Percentiles rank a stretch among this genome's conserved stretches.
Conservation (phyloP, 2,797 vertebrate species). For the Oryzias sinensis region DNA sequence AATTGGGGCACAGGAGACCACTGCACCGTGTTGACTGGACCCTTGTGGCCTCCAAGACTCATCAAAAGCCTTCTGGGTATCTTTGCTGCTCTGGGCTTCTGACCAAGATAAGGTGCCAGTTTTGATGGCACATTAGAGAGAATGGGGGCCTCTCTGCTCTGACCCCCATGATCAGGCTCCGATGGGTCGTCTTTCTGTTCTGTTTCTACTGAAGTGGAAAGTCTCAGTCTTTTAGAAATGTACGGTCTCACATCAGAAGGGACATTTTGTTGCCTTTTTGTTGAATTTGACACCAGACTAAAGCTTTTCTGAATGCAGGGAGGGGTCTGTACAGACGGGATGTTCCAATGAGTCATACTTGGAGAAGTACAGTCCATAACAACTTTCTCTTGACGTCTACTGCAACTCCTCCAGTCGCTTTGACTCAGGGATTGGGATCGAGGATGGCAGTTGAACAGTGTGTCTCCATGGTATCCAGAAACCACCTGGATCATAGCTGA, state of each 20-base stretch:
- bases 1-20: constrained; percentile 86
- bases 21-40: constrained; percentile 85
- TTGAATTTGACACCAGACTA: constrained; percentile 14
- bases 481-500: constrained; percentile 12
- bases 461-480: constrained; percentile 14
- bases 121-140: constrained; percentile 75
- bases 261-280: constrained; percentile 67
- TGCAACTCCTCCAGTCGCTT: constrained; percentile 7
- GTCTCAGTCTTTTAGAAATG: constrained; percentile 84
- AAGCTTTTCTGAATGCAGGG: constrained; percentile 15
- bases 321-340: neutral
- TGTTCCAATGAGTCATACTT: constrained; percentile 16
- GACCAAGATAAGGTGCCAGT: constrained; percentile 80
- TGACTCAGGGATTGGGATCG: constrained; percentile 10
- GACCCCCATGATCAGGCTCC: constrained; percentile 21
- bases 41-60: constrained; percentile 80
- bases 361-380: constrained; percentile 13
- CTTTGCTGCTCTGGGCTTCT: constrained; percentile 66
- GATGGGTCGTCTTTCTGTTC: constrained; percentile 7
- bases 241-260: constrained; percentile 82
- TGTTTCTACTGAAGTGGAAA: constrained; percentile 38
- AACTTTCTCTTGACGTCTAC: constrained; percentile 1
- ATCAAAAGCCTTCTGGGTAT: constrained; percentile 81
- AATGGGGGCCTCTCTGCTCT: constrained; percentile 47
- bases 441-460: neutral